Percentiles rank a stretch among this genome's conserved stretches.
phyloP scores from a whole-genome alignment of 2,797 vertebrate species.

The Eleutherodactylus coqui region DNA sequence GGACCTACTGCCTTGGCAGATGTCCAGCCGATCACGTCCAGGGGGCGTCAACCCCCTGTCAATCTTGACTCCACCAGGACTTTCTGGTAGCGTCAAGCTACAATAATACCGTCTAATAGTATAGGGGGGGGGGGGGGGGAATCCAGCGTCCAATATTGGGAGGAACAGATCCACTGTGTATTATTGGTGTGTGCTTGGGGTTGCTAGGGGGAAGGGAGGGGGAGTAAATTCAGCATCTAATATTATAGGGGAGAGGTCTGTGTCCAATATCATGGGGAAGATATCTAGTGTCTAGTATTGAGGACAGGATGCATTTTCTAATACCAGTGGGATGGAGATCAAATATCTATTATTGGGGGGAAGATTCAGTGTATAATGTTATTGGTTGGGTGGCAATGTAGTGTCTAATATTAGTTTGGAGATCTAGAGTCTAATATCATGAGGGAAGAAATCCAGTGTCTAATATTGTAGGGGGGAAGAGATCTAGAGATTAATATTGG shows the following conservation, averaged over 20 bases:
- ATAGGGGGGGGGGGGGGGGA: not conserved
- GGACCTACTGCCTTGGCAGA: too few species aligned
- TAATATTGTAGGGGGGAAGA: not conserved
- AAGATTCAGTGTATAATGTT: not conserved
- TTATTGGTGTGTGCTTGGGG: too few species aligned
- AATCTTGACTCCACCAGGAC: too few species aligned
- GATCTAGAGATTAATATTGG: too few species aligned
- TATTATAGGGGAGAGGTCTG: not conserved
- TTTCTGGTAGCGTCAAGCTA: too few species aligned
- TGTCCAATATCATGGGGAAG: not conserved
- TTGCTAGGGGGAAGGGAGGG: too few species aligned
- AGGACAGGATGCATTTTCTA: too few species aligned
- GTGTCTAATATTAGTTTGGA: not conserved
- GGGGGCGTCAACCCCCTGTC: too few species aligned
- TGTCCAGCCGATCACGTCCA: too few species aligned
- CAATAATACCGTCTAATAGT: too few species aligned
- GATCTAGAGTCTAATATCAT: not conserved
- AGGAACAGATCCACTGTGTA: not conserved
- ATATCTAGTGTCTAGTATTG: not conserved
- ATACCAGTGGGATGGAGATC: too few species aligned
- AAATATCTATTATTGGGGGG: not conserved
- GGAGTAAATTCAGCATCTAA: not conserved
- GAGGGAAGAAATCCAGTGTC: not conserved
- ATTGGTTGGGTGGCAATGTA: not conserved
- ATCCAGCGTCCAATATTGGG: not conserved